phyloP scores from a whole-genome alignment of 2,888 invertebrate species.

The Dascillus cervinus region DNA sequence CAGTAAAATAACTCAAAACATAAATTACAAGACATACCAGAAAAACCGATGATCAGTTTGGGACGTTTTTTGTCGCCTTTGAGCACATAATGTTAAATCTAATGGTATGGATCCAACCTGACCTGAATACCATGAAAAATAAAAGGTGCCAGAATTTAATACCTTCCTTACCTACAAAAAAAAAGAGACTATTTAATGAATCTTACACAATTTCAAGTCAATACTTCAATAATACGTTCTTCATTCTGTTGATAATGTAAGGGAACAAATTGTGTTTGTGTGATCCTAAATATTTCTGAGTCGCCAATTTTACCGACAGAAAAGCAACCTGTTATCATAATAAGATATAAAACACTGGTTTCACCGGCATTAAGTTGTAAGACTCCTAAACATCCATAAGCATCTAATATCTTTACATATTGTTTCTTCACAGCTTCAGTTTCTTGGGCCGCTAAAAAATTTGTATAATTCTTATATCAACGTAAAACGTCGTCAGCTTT shows the following conservation, averaged over 20 bases:
- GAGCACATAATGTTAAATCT: conserved; percentile 92
- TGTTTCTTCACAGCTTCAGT: conserved; percentile 82
- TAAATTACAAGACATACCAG: conserved; percentile 54
- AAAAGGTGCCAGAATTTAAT: conserved; percentile 96
- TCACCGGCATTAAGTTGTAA: conserved; percentile 82
- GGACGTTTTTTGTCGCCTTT: conserved; percentile 72
- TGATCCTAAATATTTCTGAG: conserved; percentile 90
- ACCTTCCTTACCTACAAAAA: conserved; percentile 60
- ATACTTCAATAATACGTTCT: conserved; percentile 52
- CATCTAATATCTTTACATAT: conserved; percentile 87
- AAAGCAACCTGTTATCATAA: conserved; percentile 91
- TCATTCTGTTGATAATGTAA: conserved; percentile 65
- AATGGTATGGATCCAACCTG: conserved; percentile 42
- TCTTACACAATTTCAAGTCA: background rate
- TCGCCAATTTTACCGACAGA: conserved; percentile 95
- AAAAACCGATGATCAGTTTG: conserved; percentile 93
- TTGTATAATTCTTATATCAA: conserved; percentile 5
- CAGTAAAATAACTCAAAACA: conserved; percentile 1
- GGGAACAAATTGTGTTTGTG: conserved; percentile 85
- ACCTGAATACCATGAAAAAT: conserved; percentile 74
- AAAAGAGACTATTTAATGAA: background rate
- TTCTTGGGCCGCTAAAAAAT: conserved; percentile 66
- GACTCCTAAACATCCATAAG: conserved; percentile 93
- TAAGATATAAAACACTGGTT: conserved; percentile 77
- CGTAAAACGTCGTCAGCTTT: too few relatives aligned